Conservation (phyloP, 2,113 vertebrate genomes). For the Xiphorhynchus elegans region DNA sequence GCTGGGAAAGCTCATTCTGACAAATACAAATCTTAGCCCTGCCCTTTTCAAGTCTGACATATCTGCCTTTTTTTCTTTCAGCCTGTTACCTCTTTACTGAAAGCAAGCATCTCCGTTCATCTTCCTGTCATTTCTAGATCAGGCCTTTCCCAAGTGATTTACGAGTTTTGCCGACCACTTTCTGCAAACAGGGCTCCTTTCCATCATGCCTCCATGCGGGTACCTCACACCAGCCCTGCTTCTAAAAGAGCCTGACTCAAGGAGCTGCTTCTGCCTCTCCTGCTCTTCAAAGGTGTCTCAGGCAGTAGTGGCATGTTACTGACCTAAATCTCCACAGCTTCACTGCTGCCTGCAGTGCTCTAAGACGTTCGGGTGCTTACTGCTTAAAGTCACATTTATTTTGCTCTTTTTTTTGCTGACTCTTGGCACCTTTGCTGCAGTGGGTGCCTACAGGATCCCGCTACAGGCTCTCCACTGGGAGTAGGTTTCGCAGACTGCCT, state of each 20-base stretch:
- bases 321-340: constrained; percentile 3
- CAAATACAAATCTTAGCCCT: neutral
- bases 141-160: neutral
- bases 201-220: neutral
- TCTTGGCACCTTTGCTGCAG: neutral
- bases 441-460: neutral
- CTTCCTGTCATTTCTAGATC: constrained; percentile 42
- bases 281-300: neutral
- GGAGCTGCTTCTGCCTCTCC: neutral
- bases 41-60: constrained; percentile 27
- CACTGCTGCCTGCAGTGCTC: neutral
- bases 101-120: constrained; percentile 10
- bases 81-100: constrained; percentile 16
- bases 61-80: neutral
- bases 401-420: neutral
- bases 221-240: neutral
- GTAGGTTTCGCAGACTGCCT: neutral
- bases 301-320: neutral
- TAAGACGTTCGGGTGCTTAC: rapidly evolving
- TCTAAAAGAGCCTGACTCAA: neutral
- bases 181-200: neutral
- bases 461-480: neutral
- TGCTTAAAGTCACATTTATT: neutral
- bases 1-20: neutral
- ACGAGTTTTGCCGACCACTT: neutral